These are phyloP conservation scores for Oryzias celebensis DNA, from an alignment of 2,113 vertebrate genomes.

Conservation along the genomic window DNA sequence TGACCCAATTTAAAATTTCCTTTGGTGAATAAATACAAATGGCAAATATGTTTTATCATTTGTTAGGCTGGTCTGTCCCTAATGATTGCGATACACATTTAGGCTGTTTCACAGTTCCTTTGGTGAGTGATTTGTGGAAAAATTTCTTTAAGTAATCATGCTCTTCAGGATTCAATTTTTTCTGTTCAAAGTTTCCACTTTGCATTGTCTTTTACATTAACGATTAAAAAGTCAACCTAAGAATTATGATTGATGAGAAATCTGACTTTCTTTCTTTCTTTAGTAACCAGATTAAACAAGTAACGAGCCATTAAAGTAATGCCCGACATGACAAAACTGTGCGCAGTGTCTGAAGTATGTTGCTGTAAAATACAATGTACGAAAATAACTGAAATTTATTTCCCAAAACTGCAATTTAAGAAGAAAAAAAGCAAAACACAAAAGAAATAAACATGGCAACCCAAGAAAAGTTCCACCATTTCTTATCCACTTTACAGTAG, in stretches of 20 bases:
- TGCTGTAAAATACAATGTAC: background rate
- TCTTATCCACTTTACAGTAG: slow-evolving; percentile 1
- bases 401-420: background rate
- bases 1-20: background rate
- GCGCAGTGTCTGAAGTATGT: background rate
- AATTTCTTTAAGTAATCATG: too few species aligned
- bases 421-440: background rate
- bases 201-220: too few species aligned
- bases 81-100: background rate
- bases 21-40: background rate
- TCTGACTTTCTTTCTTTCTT: too few species aligned
- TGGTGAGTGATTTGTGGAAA: too few species aligned
- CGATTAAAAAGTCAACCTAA: too few species aligned
- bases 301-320: too few species aligned
- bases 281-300: too few species aligned
- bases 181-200: too few species aligned
- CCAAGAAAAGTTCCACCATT: background rate
- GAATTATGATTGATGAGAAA: too few species aligned
- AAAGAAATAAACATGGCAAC: background rate
- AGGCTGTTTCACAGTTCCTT: background rate
- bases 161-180: too few species aligned
- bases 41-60: background rate
- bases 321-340: background rate
- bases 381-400: background rate
- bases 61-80: background rate